Base-by-base conservation (phyloP, 2,113 vertebrate species). In the Chloropsis hardwickii region DNA sequence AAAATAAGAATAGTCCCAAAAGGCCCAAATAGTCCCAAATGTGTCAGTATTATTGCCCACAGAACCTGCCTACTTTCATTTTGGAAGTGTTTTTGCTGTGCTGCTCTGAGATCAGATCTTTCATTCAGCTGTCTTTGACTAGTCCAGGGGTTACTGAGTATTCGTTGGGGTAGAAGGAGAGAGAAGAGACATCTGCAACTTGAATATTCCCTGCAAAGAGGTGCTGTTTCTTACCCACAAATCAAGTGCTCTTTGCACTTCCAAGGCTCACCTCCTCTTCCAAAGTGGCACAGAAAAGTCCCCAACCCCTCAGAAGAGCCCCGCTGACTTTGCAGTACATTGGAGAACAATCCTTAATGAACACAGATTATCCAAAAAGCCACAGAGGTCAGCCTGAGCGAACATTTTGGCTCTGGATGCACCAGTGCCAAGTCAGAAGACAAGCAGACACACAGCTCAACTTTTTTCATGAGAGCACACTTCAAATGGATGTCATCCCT, bases 121-220 rank as follows among this genome's bases (percentile, higher is more conserved):
- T 77, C 47, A 14, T 39, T 81, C 60, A 40, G 45, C 22, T 65
- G 28, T 12, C 35, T 57, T 2, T 0, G 12, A 4, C 12, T 1
- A 0, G 11, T 29, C 48, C 4, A 6, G 64, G 81, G 48, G 28
- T 78, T 62, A 31, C 76, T 42, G 60, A 1, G 27, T 0, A 1
- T n/a, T 80, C 17, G 10, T 12, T 11, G 28, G 13, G 8, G 24
- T 2, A 67, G 14, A 57, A 69, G 27, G 24, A 37, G 42, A 70
- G 44, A 51, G 35, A 78, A 60, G 57, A 83, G 25, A 22, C 5
- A 10, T 7, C 37, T 51, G 31, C 45, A 56, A 81, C 25, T 37
- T 28, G 53, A 61, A 40, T 27, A 23, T 28, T 91, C 27, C 48
- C 42, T 71, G 31, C 48, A 66, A 22, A 6, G 6, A 77, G 40